phyloP scores from a whole-genome alignment of 2,113 vertebrate genomes.

The Syngnathus typhle region DNA sequence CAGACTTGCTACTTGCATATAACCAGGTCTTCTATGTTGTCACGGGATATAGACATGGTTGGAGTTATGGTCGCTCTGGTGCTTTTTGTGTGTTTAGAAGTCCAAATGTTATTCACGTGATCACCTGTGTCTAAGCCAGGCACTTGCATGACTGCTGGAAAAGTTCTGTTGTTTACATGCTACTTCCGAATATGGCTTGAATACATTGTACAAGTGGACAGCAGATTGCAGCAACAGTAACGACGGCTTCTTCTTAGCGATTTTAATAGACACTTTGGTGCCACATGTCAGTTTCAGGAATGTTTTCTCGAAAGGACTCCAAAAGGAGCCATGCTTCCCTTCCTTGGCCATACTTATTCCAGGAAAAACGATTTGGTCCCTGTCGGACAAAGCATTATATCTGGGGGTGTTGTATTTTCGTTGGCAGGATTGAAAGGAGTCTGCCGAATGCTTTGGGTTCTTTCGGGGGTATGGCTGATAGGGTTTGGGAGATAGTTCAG shows the following conservation, averaged over 20 bases:
- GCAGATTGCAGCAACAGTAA: conserved; percentile 13
- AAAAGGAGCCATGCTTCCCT: conserved; percentile 89
- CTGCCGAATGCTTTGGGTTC: conserved; percentile 63
- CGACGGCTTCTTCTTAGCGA: neutral
- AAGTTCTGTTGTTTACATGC: conserved; percentile 28
- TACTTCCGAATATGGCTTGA: conserved; percentile 57
- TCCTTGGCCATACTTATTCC: conserved; percentile 49
- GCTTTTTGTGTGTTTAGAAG: conserved; percentile 34
- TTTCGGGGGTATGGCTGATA: conserved; percentile 71
- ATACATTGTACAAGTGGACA: conserved; percentile 45
- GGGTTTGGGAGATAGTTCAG: conserved; percentile 57
- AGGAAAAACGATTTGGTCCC: conserved; percentile 71
- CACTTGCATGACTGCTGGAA: conserved; percentile 54
- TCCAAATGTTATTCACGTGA: neutral
- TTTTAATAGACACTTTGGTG: neutral
- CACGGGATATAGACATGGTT: neutral
- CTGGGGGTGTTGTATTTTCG: conserved; percentile 39
- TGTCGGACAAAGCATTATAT: conserved; percentile 76
- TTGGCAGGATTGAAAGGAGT: conserved; percentile 51
- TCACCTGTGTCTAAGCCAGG: conserved; percentile 42
- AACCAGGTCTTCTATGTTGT: conserved; percentile 35
- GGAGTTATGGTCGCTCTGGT: conserved; percentile 20
- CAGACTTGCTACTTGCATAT: conserved; percentile 79
- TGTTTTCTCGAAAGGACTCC: conserved; percentile 85
- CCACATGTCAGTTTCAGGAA: conserved; percentile 87